phyloP scores from a whole-genome alignment of 1,140 invertebrate species.

The Dendroctonus ponderosae region DNA sequence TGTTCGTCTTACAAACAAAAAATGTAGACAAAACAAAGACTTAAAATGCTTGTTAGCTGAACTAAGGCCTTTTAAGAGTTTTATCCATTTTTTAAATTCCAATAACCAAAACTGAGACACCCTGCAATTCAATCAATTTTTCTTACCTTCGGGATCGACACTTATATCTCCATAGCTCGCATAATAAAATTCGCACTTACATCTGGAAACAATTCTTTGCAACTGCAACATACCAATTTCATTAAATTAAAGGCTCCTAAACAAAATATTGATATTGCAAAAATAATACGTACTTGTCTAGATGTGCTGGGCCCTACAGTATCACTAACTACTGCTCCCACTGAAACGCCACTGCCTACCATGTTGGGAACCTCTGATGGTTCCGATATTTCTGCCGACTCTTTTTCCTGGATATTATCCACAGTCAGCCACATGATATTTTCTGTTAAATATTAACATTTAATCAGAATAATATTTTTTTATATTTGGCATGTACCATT shows the following conservation, averaged over 20 bases:
- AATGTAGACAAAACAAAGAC: not conserved
- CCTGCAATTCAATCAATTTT: slow-evolving; percentile 5
- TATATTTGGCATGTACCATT: slow-evolving; percentile 45
- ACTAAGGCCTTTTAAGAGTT: no score
- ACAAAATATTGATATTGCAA: not conserved
- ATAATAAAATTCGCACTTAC: slow-evolving; percentile 97
- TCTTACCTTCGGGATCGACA: slow-evolving; percentile 62
- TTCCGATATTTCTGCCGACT: slow-evolving; percentile 71
- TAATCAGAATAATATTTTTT: not conserved
- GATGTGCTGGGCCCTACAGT: slow-evolving; percentile 81
- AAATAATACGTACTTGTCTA: slow-evolving; percentile 49
- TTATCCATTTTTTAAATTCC: no score
- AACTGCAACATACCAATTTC: slow-evolving; percentile 57
- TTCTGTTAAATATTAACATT: slow-evolving; percentile 54
- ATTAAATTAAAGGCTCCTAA: not conserved
- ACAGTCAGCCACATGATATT: slow-evolving; percentile 95
- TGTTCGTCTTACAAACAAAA: not conserved
- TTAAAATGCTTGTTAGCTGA: no score
- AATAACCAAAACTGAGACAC: no score
- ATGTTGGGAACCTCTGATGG: slow-evolving; percentile 78
- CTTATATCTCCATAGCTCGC: slow-evolving; percentile 86
- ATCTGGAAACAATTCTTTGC: slow-evolving; percentile 94
- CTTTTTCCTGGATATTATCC: slow-evolving; percentile 88
- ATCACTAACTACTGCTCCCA: slow-evolving; percentile 92
- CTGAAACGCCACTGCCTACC: slow-evolving; percentile 91